Evolutionary conservation across 2,797 vertebrate species (phyloP), one percentile per base, ranked within the genome.

Genomic region (Notolabrus celidotus): DNA sequence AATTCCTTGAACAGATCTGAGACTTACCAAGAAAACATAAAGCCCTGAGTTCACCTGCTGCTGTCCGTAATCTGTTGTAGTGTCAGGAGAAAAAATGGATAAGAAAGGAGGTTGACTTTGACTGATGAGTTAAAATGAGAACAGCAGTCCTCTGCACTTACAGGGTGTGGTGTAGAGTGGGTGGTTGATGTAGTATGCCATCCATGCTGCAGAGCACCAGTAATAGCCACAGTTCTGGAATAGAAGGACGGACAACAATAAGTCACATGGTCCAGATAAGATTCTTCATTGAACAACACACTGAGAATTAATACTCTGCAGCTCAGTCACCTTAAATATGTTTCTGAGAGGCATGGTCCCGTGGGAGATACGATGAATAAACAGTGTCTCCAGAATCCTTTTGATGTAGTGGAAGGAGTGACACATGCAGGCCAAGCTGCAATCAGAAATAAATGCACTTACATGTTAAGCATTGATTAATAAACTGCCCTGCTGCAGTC

Each of bases 121-220:
- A 60, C 12, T 50, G 54, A 77, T 43, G 58, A 71, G 67, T 74
- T 57, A 55, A 41, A 59, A 22, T 23, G 33, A 71, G 51, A 67
- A 56, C 22, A 33, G 27, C n/a, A 43, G n/a, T 11, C 31, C 31
- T 67, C 50, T 67, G 67, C 66, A 93, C 96, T 96, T 92, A 98
- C 96, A 92, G 19, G 97, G 96, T 0, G 96, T 91, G 0, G 96
- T 98, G 89, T 98, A 98, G 63, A 98, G 96, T 0, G 97, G 97
- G 86, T 98, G 97, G 92, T 98, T 98, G 83, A 98, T 98, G 91
- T 98, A 97, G 73, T 97, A 98, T 1, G 97, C 97, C 96, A 98
- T 97, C 97, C 97, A 98, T 0, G 97, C 97, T 2, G 97, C 96
- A 17, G 96, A 91, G 75, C 94, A 96, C 97, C 97, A 98, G 87